A percentile compares a stretch with the other conserved stretches of the same genome.
Evolutionary conservation across 30 jellyfish, hydroid and myxozoan genomes (phyloP).

Genomic region (Pseudorhiza aurosa): DNA sequence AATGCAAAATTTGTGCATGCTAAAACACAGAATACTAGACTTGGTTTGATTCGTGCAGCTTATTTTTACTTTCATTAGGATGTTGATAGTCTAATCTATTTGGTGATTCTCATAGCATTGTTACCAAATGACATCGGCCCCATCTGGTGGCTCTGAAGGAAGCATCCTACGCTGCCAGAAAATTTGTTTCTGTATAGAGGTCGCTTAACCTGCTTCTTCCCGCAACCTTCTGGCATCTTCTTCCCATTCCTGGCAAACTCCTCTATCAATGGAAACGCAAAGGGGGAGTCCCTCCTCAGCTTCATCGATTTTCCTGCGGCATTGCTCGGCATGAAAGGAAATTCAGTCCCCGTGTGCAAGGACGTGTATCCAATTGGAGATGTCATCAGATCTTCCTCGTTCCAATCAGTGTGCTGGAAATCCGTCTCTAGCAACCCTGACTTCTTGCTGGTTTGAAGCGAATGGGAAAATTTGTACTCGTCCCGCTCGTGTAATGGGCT

Average conservation of each 20-base stretch:
- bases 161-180: not conserved
- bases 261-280: slow-evolving; percentile 57
- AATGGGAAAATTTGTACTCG: no score
- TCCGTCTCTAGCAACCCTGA: no score
- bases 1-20: no score
- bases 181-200: not conserved
- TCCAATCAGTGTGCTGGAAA: no score
- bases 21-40: no score
- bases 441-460: no score
- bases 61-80: no score
- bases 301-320: slow-evolving; percentile 27
- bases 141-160: not conserved
- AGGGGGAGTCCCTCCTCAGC: slow-evolving; percentile 68
- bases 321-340: slow-evolving; percentile 5
- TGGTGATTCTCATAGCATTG: not conserved
- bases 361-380: slow-evolving; percentile 1
- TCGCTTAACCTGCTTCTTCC: not conserved
- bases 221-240: not conserved
- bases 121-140: not conserved
- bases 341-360: slow-evolving; percentile 5
- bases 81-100: no score
- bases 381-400: not conserved
- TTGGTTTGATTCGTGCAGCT: no score
- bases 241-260: slow-evolving; percentile 38
- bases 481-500: no score